A percentile compares a stretch with the other conserved stretches of the same genome.
Evolutionary conservation across 2,113 vertebrate genomes (phyloP).

Genomic region (Amazona guildingii): DNA sequence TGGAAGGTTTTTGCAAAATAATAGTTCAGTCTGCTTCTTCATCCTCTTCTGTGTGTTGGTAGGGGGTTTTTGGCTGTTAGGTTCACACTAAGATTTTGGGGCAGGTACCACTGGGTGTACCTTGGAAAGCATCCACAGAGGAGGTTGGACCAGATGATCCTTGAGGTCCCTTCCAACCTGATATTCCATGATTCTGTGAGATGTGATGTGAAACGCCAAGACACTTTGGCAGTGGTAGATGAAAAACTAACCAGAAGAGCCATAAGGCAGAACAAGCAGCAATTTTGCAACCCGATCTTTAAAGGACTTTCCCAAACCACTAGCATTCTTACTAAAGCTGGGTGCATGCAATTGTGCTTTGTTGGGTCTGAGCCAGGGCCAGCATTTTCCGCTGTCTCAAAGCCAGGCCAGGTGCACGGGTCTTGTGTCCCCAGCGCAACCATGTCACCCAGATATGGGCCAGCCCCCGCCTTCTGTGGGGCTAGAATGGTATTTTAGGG

Average conservation of each 20-base stretch:
- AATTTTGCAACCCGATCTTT: neutral
- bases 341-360: rapidly evolving
- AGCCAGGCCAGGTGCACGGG: rapidly evolving
- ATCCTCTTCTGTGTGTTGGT: no score
- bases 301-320: no score
- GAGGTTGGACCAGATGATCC: neutral
- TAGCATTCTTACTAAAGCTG: rapidly evolving
- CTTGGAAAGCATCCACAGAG: rapidly evolving
- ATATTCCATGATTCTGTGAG: neutral
- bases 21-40: neutral
- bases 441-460: neutral
- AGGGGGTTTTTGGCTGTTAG: neutral
- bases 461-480: rapidly evolving
- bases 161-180: neutral
- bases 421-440: neutral
- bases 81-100: neutral
- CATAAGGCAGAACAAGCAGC: neutral
- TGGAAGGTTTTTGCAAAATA: no score
- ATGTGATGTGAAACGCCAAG: neutral
- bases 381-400: neutral
- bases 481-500: rapidly evolving
- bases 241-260: neutral
- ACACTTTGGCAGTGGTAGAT: no score
- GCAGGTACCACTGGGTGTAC: neutral
- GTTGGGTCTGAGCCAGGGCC: rapidly evolving